Evolutionary conservation across 2,888 invertebrate genomes (phyloP).

Genomic region (Diplolepis rosae): DNA sequence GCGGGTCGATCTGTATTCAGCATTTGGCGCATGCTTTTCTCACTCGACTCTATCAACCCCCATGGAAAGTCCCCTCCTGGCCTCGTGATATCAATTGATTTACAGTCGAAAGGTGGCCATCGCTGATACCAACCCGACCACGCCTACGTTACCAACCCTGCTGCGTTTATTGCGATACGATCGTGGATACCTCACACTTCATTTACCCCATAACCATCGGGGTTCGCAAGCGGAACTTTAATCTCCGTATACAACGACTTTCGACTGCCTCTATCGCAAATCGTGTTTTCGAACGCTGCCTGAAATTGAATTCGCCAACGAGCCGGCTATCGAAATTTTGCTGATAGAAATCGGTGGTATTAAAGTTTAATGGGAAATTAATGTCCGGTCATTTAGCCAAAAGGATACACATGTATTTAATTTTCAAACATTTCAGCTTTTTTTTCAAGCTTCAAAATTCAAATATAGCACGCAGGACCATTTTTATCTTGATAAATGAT

Average conservation of each 20-base stretch:
- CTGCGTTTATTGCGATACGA: conserved; percentile 44
- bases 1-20: conserved; percentile 66
- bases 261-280: conserved; percentile 39
- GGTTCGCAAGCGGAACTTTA: conserved; percentile 50
- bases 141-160: conserved; percentile 63
- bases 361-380: neutral
- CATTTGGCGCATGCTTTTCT: conserved; percentile 67
- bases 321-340: conserved; percentile 14
- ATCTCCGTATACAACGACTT: conserved; percentile 48
- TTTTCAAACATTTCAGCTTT: neutral
- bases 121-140: conserved; percentile 71
- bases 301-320: conserved; percentile 21
- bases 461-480: too few relatives aligned
- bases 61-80: conserved; percentile 57
- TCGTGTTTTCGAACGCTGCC: conserved; percentile 38
- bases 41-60: conserved; percentile 45
- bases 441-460: too few relatives aligned
- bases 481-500: too few relatives aligned
- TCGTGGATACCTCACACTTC: conserved; percentile 52
- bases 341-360: conserved; percentile 4
- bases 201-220: conserved; percentile 53
- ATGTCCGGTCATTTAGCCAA: neutral
- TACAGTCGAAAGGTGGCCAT: conserved; percentile 73
- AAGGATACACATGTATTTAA: neutral
- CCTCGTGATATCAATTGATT: conserved; percentile 72